Conservation (phyloP, 2,113 vertebrate genomes). For the cattle (Bos taurus) region DNA sequence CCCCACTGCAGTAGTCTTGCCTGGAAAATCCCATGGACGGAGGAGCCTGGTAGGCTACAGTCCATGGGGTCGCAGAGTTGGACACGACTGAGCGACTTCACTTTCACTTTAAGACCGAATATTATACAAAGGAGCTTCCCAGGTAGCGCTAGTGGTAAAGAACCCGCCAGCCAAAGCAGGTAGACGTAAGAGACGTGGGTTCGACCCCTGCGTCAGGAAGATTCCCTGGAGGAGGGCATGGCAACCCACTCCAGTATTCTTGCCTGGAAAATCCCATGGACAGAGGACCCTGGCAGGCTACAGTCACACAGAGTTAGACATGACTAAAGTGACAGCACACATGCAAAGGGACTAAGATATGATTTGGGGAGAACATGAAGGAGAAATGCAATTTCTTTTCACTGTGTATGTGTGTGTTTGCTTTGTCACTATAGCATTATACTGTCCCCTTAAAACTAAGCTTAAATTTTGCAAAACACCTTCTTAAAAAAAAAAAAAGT, state of each 20-base stretch:
- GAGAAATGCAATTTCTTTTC: background rate
- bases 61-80: background rate
- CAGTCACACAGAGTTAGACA: background rate
- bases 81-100: background rate
- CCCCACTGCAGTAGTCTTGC: background rate
- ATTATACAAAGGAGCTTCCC: background rate
- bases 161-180: accelerated
- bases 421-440: background rate
- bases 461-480: background rate
- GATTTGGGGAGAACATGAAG: background rate
- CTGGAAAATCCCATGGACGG: background rate
- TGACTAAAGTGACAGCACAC: background rate
- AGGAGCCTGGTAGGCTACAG: background rate
- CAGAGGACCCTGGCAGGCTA: background rate
- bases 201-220: background rate
- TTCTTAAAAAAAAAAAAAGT: background rate
- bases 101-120: background rate
- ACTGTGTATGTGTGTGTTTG: accelerated
- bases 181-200: background rate
- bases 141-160: background rate
- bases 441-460: background rate
- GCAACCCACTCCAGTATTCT: background rate
- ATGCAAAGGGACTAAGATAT: background rate
- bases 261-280: background rate
- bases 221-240: background rate